These are phyloP conservation scores for Leucopsar rothschildi DNA, from an alignment of 2,113 vertebrate genomes.

Conservation along the genomic window DNA sequence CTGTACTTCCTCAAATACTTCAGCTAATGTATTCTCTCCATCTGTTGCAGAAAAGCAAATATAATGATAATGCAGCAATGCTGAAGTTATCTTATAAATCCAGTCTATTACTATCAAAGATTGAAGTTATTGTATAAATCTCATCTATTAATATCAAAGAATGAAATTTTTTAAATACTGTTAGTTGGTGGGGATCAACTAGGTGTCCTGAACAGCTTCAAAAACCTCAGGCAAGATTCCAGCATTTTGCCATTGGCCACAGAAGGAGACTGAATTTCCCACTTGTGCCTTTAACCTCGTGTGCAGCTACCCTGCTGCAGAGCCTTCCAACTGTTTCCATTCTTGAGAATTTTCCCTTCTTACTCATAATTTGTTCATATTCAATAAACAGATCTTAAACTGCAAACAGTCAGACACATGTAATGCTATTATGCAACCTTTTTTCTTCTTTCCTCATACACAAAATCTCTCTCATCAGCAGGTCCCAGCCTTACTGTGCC, in stretches of 20 bases:
- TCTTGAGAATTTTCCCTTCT: background rate
- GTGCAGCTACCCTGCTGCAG: background rate
- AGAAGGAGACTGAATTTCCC: background rate
- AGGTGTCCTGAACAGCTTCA: background rate
- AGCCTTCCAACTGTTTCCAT: background rate
- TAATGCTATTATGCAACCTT: background rate
- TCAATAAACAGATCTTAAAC: background rate
- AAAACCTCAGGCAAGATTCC: background rate
- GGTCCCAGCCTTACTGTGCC: background rate
- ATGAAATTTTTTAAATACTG: background rate
- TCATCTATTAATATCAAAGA: background rate
- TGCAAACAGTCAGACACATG: background rate
- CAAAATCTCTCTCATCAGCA: background rate
- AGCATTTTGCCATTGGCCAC: background rate
- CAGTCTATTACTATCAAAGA: background rate
- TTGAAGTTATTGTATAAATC: background rate
- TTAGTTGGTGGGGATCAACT: background rate
- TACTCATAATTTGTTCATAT: background rate
- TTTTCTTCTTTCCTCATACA: background rate
- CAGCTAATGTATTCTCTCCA: conserved; percentile 51
- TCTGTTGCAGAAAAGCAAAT: conserved; percentile 32
- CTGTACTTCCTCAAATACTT: conserved; percentile 54
- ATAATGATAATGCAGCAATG: background rate
- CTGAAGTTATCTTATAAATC: background rate
- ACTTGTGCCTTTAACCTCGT: background rate